Evolutionary conservation across 1,140 invertebrate genomes (phyloP), one percentile per base, ranked within the genome.

Genomic region (Drusus annulatus): DNA sequence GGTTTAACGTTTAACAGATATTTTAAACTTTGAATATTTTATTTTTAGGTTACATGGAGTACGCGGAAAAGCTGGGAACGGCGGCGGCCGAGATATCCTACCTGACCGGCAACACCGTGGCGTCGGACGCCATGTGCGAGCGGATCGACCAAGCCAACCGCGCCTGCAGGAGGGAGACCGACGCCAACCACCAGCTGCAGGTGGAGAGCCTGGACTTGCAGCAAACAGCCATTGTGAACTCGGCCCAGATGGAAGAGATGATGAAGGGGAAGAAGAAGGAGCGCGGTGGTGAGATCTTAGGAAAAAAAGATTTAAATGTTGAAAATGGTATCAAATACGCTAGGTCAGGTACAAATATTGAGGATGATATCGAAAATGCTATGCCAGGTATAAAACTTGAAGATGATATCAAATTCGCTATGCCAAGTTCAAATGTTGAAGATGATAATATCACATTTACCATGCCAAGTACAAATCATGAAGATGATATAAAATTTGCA

Each of bases 81-180:
- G 84, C 86, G n/a, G 87, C 87, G 62, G 89, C 89, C 78, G 89
- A 90, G 84, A 87, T 90, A 84, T 90, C 89, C 73, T 90, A 87
- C 78, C 80, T 89, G 31, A 87, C 89, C 50, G 89, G 89, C 36
- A 90, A 90, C 76, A 85, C 85, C 56, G 86, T 84, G 25, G 89
- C 88, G 28, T 90, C 89, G 54, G 88, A 90, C 85, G 88, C 88
- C 13, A 89, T 90, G 45, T 90, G 89, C 82, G 88, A 90, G 83
- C 85, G 87, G 69, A 89, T 90, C 80, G 86, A 88, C 19, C 87
- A 89, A 84, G 87, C 87, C 45, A 84, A 80, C 84, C 86, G 88
- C 84, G 85, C 86, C 62, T 88, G 87, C 80, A 86, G 86, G 73
- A 83, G 81, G 28, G 87, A 90, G 83, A 87, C 87, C 81, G 86